Evolutionary conservation across 2,797 vertebrate species (phyloP).

Genomic region (Loriculus beryllinus): DNA sequence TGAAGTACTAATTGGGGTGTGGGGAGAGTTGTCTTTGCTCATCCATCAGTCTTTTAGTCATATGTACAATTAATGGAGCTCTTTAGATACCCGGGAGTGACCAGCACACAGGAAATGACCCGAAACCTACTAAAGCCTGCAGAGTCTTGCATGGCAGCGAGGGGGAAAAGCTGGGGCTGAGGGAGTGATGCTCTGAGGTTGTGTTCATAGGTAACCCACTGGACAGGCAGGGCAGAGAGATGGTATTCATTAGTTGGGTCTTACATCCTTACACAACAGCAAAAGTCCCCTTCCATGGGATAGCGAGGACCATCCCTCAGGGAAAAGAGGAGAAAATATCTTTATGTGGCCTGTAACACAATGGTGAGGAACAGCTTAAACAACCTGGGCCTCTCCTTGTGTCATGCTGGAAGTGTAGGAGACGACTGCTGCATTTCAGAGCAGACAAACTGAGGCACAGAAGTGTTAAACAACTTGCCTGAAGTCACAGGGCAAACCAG

Average conservation of each 20-base stretch:
- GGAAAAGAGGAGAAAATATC: not conserved
- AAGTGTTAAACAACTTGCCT: not conserved
- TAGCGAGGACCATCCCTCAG: fast-evolving
- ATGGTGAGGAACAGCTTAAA: not conserved
- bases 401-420: not conserved
- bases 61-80: conserved; percentile 1
- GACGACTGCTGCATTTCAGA: not conserved
- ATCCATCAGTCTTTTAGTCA: conserved; percentile 33
- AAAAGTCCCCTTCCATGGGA: not conserved
- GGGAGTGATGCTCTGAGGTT: not conserved
- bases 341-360: not conserved
- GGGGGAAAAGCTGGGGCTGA: fast-evolving
- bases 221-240: not conserved
- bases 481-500: not conserved
- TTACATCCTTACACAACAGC: not conserved
- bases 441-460: not conserved
- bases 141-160: not conserved
- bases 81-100: not conserved
- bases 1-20: conserved; percentile 21
- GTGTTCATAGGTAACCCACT: fast-evolving
- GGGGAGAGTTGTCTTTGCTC: not conserved
- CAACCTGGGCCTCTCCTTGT: not conserved
- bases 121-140: not conserved
- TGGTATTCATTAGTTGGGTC: no score
- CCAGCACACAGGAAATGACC: not conserved